A percentile compares a stretch with the other conserved stretches of the same genome.
Conservation (phyloP, 2,888 invertebrate species). For the Andrena praecox region DNA sequence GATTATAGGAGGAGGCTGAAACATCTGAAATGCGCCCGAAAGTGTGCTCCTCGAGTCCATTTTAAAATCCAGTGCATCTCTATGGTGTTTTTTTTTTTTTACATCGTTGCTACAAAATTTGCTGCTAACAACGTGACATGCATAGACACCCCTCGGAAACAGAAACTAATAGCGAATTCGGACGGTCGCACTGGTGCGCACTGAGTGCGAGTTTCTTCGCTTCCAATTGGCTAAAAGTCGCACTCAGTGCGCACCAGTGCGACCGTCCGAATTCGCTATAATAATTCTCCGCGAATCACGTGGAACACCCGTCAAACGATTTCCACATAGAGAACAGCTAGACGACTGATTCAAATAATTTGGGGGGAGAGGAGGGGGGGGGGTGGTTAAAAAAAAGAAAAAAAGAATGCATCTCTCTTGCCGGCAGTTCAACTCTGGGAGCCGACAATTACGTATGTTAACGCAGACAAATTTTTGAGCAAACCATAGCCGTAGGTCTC, state of each 20-base stretch:
- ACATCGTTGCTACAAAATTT: conserved; percentile 69
- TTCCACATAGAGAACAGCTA: neutral
- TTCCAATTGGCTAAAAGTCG: too few relatives aligned
- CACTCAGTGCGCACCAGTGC: too few relatives aligned
- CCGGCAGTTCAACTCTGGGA: conserved; percentile 4
- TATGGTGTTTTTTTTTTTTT: conserved; percentile 51
- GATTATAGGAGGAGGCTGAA: conserved; percentile 50
- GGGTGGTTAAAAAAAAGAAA: neutral
- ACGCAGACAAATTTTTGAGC: conserved; percentile 69
- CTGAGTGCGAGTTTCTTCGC: too few relatives aligned
- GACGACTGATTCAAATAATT: too few relatives aligned
- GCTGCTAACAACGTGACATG: conserved; percentile 37
- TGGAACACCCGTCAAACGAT: neutral
- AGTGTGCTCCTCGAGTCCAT: conserved; percentile 66
- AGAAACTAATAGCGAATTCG: neutral
- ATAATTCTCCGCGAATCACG: neutral
- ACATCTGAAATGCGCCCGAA: conserved; percentile 62
- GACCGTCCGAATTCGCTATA: too few relatives aligned
- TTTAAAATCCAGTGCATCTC: conserved; percentile 70
- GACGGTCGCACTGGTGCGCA: too few relatives aligned
- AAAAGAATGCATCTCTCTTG: neutral
- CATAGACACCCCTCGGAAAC: neutral
- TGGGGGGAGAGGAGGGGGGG: neutral
- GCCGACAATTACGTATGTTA: conserved; percentile 27
- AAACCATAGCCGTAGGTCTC: conserved; percentile 71